These are phyloP conservation scores for Salpingus planirostris DNA, from an alignment of 2,888 invertebrate genomes.

Conservation along the genomic window DNA sequence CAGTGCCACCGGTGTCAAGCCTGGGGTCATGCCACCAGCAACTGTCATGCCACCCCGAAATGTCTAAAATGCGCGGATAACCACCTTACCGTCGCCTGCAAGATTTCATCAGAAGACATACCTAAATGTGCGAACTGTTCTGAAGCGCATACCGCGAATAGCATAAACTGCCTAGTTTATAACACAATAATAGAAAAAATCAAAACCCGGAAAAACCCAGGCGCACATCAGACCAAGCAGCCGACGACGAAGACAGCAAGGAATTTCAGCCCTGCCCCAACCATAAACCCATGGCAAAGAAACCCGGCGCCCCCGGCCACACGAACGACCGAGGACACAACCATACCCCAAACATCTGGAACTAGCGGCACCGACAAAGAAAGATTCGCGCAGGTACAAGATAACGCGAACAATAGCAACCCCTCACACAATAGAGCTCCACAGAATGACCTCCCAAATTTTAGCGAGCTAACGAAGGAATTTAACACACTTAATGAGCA, in stretches of 20 bases:
- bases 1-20: slow-evolving; percentile 5
- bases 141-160: background rate
- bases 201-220: background rate
- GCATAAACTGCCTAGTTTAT: slow-evolving; percentile 2
- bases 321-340: background rate
- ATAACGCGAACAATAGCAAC: background rate
- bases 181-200: background rate
- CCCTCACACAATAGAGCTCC: too few relatives aligned
- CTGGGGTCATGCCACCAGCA: slow-evolving; percentile 2
- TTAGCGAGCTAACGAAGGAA: background rate
- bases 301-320: too few relatives aligned
- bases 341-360: background rate
- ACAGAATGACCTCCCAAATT: background rate
- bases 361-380: too few relatives aligned
- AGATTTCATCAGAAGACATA: background rate
- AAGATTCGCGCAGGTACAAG: too few relatives aligned
- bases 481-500: background rate
- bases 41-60: background rate
- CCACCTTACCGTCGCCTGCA: slow-evolving; percentile 1
- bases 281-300: too few relatives aligned
- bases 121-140: slow-evolving; percentile 1
- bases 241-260: background rate
- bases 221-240: background rate
- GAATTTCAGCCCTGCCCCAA: background rate
- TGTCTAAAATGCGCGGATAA: slow-evolving; percentile 3